phyloP scores from a whole-genome alignment of 2,113 vertebrate species.

The Pelobates fuscus region DNA sequence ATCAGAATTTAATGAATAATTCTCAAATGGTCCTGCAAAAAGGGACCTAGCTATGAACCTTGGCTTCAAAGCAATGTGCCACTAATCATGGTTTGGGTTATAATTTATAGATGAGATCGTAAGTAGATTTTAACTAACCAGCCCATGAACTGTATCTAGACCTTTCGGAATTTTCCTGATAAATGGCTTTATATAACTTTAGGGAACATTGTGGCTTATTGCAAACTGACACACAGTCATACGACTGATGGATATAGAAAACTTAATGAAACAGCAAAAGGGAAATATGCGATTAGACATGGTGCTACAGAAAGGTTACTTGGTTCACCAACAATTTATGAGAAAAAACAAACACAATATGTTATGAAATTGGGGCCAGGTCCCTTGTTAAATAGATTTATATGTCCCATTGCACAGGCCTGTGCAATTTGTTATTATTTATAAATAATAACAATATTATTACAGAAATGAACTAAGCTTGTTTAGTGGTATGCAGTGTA shows the following conservation, averaged over 20 bases:
- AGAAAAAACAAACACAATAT: slow-evolving; percentile 13
- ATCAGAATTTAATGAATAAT: too few relatives aligned
- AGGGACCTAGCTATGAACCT: slow-evolving; percentile 1
- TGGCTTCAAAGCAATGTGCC: slow-evolving; percentile 8
- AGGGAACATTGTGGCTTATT: slow-evolving; percentile 23
- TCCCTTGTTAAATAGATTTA: too few relatives aligned
- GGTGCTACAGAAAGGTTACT: slow-evolving; percentile 13
- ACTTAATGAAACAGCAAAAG: slow-evolving; percentile 29
- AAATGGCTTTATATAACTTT: slow-evolving; percentile 26
- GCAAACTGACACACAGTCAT: slow-evolving; percentile 16
- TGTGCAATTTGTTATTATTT: too few relatives aligned
- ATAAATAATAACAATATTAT: too few relatives aligned
- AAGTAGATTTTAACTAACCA: slow-evolving; percentile 21
- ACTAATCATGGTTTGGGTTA: slow-evolving; percentile 13
- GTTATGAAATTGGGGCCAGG: too few relatives aligned
- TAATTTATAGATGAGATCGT: slow-evolving; percentile 19
- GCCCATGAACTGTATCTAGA: slow-evolving; percentile 18
- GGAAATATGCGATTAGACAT: slow-evolving; percentile 15
- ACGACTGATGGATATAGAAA: slow-evolving; percentile 35
- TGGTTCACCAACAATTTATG: neutral
- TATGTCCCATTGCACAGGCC: too few relatives aligned
- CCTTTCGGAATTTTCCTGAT: neutral
- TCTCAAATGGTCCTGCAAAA: neutral
- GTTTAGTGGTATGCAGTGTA: too few relatives aligned
- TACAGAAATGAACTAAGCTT: too few relatives aligned